Base-by-base conservation (phyloP, 2,888 invertebrate species). In the Celastrina argiolus region DNA sequence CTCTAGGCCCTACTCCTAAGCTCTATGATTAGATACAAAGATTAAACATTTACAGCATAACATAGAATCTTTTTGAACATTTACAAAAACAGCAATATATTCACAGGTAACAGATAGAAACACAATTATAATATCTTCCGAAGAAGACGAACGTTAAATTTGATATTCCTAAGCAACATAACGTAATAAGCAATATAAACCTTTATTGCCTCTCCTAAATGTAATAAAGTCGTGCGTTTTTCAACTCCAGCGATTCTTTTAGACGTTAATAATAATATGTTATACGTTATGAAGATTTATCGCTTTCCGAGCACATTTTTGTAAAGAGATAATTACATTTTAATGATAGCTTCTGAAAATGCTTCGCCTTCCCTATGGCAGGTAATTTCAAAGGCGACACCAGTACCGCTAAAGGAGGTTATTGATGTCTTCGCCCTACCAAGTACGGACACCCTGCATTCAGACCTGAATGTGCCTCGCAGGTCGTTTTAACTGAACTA, bases 121-220 rank as follows among this genome's bases (percentile, higher is more conserved):
- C 18, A 67, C 56, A 61, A 61, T 39, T 12, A 6, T 39, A 12
- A 61, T n/a, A 61, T 61, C 61, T 12, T 22, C 22, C 14, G 6
- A 39, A 61, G 36, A 18, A 61, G 39, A 39, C 14, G 18, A 39
- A 36, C 61, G 36, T 39, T 22, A 61, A 61, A 61, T 61, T 61
- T 36, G 34, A 61, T 61, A 61, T n/a, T n/a, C n/a, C n/a, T 61
- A 61, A 61, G 61, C 61, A 61, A 61, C 61, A 39, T 61, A 61
- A 61, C 36, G 61, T 58, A 65, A 65, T 64, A 65, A 59, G 51
- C 69, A 68, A 26, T 64, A 67, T 63, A 65, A 70, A 72, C 66
- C 72, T 78, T 80, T 80, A 80, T 80, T 75, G 73, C 73, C 74
- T 74, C 74, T 72, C 76, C 74, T 74, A 74, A 75, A 76, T 77